Evolutionary conservation across 2,888 invertebrate genomes (phyloP).

Genomic region (Thumatha senex): DNA sequence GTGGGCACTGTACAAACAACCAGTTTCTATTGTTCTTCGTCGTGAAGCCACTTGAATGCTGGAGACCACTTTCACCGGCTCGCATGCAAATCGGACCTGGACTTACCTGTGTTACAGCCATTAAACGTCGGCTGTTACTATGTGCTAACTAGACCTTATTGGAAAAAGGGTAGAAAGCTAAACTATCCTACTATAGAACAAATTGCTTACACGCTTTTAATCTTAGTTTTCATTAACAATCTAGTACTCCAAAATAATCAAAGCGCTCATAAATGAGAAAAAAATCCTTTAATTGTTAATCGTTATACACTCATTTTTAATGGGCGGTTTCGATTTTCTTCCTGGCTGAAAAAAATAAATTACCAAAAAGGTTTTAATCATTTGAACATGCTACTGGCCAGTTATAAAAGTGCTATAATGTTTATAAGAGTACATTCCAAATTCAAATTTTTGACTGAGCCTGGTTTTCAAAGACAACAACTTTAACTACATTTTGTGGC

Average conservation of each 20-base stretch:
- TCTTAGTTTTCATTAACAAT: not conserved
- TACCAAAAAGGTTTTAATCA: too few species aligned
- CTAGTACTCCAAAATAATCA: not conserved
- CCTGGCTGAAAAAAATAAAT: too few species aligned
- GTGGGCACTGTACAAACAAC: constrained; percentile 43
- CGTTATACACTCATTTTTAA: too few species aligned
- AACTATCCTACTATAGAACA: constrained; percentile 4
- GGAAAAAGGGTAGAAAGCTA: constrained; percentile 20
- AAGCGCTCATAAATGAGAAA: not conserved
- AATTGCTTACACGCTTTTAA: not conserved
- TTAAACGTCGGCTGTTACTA: constrained; percentile 28
- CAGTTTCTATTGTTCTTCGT: constrained; percentile 48
- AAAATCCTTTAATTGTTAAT: constrained; percentile 1
- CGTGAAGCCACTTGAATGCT: constrained; percentile 47
- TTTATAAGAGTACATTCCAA: too few species aligned
- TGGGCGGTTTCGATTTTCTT: too few species aligned
- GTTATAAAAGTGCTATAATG: too few species aligned
- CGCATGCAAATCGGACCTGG: constrained; percentile 53
- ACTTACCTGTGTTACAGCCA: constrained; percentile 39
- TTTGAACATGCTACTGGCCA: too few species aligned
- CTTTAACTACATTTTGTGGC: too few species aligned
- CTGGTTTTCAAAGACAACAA: too few species aligned
- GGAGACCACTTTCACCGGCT: constrained; percentile 59
- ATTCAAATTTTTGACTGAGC: too few species aligned
- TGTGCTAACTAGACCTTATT: constrained; percentile 19